These are phyloP conservation scores for Mus caroli DNA, from an alignment of 2,797 vertebrate species.

Conservation along the genomic window DNA sequence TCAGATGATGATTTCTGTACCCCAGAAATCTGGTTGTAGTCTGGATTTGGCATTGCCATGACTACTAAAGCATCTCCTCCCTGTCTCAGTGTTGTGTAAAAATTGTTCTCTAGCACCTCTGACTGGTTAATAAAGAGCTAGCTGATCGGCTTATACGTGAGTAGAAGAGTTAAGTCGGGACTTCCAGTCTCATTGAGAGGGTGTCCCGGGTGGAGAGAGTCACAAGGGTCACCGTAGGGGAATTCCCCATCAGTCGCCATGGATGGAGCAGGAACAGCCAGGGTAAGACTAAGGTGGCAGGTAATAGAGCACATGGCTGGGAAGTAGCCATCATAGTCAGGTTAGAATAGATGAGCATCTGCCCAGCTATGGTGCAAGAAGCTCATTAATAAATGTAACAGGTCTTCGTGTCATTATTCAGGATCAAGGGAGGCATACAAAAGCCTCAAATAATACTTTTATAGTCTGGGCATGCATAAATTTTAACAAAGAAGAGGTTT, in stretches of 20 bases:
- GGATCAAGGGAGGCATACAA: background rate
- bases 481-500: background rate
- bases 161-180: background rate
- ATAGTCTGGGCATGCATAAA: background rate
- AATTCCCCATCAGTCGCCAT: background rate
- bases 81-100: background rate
- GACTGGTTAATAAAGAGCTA: background rate
- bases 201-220: background rate
- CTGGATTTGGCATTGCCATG: background rate
- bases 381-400: background rate
- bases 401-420: background rate
- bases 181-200: background rate
- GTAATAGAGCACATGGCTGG: no score
- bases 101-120: background rate
- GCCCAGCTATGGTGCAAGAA: background rate
- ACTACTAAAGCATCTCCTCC: background rate
- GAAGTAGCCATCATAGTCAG: background rate
- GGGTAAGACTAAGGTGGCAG: background rate
- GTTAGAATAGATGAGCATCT: background rate
- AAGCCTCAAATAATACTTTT: background rate
- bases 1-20: background rate
- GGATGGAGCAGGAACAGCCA: background rate
- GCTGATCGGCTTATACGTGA: background rate
- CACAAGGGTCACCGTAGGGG: background rate
- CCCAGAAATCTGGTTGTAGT: background rate